Conservation (phyloP, 2,888 invertebrate species). For the Metacarcinus magister region DNA sequence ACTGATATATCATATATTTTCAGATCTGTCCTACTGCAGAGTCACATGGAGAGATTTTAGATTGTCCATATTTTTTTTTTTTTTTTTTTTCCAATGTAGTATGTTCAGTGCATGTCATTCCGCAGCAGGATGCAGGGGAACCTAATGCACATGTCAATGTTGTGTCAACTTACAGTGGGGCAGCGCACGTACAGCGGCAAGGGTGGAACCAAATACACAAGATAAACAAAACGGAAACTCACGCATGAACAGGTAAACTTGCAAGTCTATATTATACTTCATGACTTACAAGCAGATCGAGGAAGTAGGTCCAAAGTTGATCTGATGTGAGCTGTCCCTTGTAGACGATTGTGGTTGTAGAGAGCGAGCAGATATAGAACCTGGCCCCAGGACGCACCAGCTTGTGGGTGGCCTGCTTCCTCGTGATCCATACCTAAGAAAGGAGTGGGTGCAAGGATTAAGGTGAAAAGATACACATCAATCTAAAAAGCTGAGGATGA, state of each 20-base stretch:
- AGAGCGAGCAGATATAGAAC: conserved; percentile 98
- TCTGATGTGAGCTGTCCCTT: conserved; percentile 98
- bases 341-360: conserved; percentile 95
- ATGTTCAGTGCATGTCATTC: neutral
- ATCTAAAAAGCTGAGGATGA: neutral
- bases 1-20: no score
- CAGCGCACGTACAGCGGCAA: neutral
- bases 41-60: no score
- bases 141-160: neutral
- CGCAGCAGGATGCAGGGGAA: neutral
- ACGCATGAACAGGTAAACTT: neutral
- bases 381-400: conserved; percentile 93
- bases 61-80: no score
- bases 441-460: neutral
- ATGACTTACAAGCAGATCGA: conserved; percentile 87
- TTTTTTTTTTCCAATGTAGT: neutral
- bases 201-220: neutral
- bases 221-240: neutral
- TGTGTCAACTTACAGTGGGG: neutral
- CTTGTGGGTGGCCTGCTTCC: conserved; percentile 96
- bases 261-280: conserved; percentile 36
- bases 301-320: conserved; percentile 93
- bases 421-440: conserved; percentile 92
- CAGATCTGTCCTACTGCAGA: no score
- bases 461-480: neutral